A percentile compares a stretch with the other conserved stretches of the same genome.
Conservation (phyloP, 2,113 vertebrate genomes). For the Climacteris rufus region DNA sequence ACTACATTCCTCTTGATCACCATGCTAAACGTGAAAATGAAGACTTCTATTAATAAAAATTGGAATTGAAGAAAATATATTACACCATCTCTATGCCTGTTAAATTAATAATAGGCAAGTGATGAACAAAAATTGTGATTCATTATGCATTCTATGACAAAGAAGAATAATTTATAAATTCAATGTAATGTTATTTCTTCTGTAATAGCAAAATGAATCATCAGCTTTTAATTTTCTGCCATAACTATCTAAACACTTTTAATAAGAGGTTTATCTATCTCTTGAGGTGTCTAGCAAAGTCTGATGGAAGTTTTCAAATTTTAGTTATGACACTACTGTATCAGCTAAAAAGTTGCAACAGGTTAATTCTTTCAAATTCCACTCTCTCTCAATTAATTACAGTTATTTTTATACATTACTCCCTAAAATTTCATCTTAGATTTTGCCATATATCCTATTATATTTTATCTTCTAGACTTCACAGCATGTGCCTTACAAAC, state of each 20-base stretch:
- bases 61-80: slow-evolving; percentile 7
- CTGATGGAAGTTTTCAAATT: neutral
- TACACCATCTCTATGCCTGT: neutral
- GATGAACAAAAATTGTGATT: slow-evolving; percentile 37
- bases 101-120: slow-evolving; percentile 53
- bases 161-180: slow-evolving; percentile 58
- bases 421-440: neutral
- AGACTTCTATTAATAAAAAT: neutral
- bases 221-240: slow-evolving; percentile 14
- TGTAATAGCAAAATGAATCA: slow-evolving; percentile 39
- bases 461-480: neutral
- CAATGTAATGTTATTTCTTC: slow-evolving; percentile 43
- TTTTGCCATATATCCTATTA: neutral
- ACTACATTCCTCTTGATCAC: neutral
- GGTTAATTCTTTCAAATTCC: neutral
- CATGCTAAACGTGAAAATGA: neutral
- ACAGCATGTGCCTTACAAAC: neutral
- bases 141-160: slow-evolving; percentile 37
- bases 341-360: neutral
- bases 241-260: neutral
- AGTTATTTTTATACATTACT: neutral
- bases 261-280: neutral
- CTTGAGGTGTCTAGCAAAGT: neutral
- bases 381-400: neutral
- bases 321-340: neutral